Evolutionary conservation across 2,888 invertebrate species (phyloP), one percentile per base, ranked within the genome.

Genomic region (Scrobipalpa costella): DNA sequence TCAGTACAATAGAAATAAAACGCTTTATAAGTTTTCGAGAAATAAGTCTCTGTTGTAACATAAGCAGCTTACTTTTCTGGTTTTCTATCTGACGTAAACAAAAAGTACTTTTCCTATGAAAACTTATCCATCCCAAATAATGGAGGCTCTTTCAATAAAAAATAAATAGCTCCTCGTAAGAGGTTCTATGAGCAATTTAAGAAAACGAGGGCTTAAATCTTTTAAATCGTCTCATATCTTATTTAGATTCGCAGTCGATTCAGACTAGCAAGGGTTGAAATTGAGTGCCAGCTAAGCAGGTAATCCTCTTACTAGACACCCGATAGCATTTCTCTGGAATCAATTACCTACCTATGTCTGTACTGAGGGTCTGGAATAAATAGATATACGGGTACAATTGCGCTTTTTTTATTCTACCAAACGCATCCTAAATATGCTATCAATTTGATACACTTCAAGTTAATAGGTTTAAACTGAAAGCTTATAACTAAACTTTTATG

Each of bases 271-370:
- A 21, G 27, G 21, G 21, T 52, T 52, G 19, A 52, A 52, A 52
- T 52, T 52, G 27, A 52, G 27, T 52, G 50, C 21, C 50, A 52
- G 44, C 44, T 44, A 44, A 44, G 44, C 44, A 15, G n/a, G 9
- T 44, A 44, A 44, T 15, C 44, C 44, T 44, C 15, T 44, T 44
- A 44, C 27, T 27, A 27, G 27, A 27, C 27, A 27, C 44, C 44
- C 6, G 15, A n/a, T 44, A 44, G 15, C n/a, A 44, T 44, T 44
- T 44, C 44, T 44, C 44, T 44, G 44, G n/a, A 44, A 5, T 44
- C 44, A 44, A 44, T 15, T 44, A 6, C 44, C 9, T 15, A 44
- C 9, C 3, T 13, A 40, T 11, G 40, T 11, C 11, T 3, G 11
- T 40, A 40, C 13, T n/a, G 6, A 44, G 44, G n/a, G 44, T 15